Percentiles rank a stretch among this genome's conserved stretches.
phyloP scores from a whole-genome alignment of 1,140 invertebrate genomes.

The Drosophila saltans region DNA sequence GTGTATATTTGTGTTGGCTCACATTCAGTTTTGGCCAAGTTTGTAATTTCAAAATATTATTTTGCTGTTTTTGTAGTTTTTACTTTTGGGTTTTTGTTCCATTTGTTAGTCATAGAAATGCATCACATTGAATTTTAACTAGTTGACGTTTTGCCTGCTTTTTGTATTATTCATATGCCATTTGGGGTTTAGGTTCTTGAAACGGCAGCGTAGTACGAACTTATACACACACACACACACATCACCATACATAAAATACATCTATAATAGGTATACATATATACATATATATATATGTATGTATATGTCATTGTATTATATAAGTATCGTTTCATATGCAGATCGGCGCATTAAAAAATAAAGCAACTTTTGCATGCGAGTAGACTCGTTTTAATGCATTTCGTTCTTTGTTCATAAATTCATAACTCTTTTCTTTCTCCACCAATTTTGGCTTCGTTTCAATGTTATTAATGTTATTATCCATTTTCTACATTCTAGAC shows the following conservation, averaged over 20 bases:
- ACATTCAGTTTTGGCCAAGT: constrained; percentile 12
- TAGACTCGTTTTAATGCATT: neutral
- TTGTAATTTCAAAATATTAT: no score
- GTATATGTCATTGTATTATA: constrained; percentile 1
- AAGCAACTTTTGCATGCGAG: neutral
- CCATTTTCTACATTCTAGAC: constrained; percentile 37
- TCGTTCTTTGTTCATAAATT: constrained; percentile 25
- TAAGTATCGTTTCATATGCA: neutral
- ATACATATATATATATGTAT: no score
- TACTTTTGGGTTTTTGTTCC: neutral
- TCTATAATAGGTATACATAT: constrained; percentile 1
- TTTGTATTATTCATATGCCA: constrained; percentile 6
- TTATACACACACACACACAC: constrained; percentile 11
- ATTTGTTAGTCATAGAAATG: constrained; percentile 58
- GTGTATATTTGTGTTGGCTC: neutral
- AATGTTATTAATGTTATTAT: neutral
- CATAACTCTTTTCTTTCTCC: constrained; percentile 39
- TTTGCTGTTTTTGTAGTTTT: no score
- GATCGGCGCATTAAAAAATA: neutral
- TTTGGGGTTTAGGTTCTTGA: no score
- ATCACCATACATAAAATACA: constrained; percentile 7
- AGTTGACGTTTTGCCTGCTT: neutral
- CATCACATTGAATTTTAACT: constrained; percentile 62
- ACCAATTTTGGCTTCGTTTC: constrained; percentile 20
- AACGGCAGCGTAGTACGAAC: no score